A percentile compares a stretch with the other conserved stretches of the same genome.
phyloP scores from a whole-genome alignment of 2,888 invertebrate genomes.

The Strigamia transsilvanica region DNA sequence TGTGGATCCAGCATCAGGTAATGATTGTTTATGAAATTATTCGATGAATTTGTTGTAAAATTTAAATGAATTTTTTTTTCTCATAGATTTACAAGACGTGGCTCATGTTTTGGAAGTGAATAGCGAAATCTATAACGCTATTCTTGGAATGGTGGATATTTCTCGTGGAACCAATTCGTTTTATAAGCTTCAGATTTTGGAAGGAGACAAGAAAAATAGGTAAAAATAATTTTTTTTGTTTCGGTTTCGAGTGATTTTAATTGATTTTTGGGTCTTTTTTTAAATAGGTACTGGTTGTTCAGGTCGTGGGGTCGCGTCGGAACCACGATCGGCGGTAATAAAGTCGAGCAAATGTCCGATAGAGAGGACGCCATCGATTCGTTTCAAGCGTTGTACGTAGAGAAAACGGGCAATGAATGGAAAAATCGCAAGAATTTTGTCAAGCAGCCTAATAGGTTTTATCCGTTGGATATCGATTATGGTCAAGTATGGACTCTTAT shows the following conservation, averaged over 20 bases:
- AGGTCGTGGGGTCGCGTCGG: constrained; percentile 97
- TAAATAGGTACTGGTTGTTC: constrained; percentile 76
- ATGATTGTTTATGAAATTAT: background rate
- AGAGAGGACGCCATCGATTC: constrained; percentile 70
- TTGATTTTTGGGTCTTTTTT: background rate
- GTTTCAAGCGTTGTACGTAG: constrained; percentile 74
- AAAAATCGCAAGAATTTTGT: constrained; percentile 72
- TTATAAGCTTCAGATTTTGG: constrained; percentile 91
- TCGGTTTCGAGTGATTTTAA: background rate
- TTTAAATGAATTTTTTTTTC: too few relatives aligned
- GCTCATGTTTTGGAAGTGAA: constrained; percentile 75
- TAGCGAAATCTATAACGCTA: constrained; percentile 75
- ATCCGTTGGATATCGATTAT: constrained; percentile 90
- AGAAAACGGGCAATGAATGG: constrained; percentile 88
- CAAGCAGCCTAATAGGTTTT: constrained; percentile 77
- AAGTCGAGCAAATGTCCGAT: constrained; percentile 68
- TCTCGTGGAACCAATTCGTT: constrained; percentile 88
- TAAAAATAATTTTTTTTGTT: background rate
- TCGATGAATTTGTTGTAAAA: too few relatives aligned
- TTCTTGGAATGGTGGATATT: constrained; percentile 86
- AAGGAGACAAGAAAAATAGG: constrained; percentile 73
- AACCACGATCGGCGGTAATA: constrained; percentile 84
- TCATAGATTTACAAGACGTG: constrained; percentile 64
- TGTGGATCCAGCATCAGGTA: constrained; percentile 87
- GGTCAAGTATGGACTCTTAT: constrained; percentile 68